Conservation (phyloP, 2,113 vertebrate genomes). For the Ascaphus truei region DNA sequence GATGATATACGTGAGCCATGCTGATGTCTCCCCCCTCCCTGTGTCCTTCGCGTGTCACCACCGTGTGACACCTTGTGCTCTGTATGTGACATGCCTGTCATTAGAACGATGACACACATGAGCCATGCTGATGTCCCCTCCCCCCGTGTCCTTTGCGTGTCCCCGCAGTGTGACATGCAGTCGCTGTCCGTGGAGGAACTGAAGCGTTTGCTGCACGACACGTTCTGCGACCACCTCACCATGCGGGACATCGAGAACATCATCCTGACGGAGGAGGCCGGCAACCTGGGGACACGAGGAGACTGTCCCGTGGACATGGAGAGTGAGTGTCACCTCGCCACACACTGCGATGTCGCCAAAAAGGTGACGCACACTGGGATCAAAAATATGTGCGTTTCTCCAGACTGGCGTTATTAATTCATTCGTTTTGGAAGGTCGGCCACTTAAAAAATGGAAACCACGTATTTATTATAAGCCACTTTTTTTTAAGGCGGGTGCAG, state of each 20-base stretch:
- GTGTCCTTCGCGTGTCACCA: no score
- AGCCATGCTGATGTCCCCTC: neutral
- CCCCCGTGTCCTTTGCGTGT: neutral
- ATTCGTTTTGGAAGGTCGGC: no score
- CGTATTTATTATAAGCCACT: no score
- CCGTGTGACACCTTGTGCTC: no score
- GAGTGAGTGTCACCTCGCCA: conserved; percentile 68
- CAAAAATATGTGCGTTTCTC: no score
- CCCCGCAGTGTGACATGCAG: conserved; percentile 90
- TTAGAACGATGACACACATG: fast-evolving
- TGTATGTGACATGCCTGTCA: neutral
- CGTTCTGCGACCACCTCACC: conserved; percentile 96
- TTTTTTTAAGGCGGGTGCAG: no score
- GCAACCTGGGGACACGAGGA: conserved; percentile 87
- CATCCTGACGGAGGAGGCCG: conserved; percentile 96
- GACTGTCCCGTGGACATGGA: conserved; percentile 93
- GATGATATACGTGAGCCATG: neutral
- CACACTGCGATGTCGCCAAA: no score
- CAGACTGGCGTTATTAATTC: no score
- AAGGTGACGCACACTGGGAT: no score
- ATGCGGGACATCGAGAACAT: conserved; percentile 99
- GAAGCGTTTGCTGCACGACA: conserved; percentile 92
- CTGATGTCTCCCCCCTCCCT: neutral
- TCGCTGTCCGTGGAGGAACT: conserved; percentile 95
- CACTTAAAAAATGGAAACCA: no score